phyloP scores from a whole-genome alignment of 2,113 vertebrate genomes.

The Alethe castanea region DNA sequence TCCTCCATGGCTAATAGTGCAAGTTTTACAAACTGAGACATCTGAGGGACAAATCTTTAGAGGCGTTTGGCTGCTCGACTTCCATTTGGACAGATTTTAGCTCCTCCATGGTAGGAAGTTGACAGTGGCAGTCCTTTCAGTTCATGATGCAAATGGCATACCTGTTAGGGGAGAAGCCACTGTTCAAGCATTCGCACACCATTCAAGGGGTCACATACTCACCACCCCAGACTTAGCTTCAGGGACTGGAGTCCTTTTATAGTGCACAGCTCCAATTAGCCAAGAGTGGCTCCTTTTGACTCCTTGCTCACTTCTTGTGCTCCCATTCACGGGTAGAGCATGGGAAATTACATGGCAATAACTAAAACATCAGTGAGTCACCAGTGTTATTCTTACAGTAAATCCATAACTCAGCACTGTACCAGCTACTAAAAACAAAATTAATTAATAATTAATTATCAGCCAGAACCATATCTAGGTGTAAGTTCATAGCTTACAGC shows the following conservation, averaged over 20 bases:
- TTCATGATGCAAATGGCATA: background rate
- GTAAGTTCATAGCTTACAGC: background rate
- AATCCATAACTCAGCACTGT: background rate
- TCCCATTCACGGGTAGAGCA: background rate
- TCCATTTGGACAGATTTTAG: background rate
- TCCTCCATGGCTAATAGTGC: background rate
- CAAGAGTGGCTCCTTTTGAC: background rate
- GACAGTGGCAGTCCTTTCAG: background rate
- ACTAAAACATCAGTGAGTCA: background rate
- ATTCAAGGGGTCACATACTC: background rate
- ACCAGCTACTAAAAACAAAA: background rate
- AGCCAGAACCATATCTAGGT: background rate
- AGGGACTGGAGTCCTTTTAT: background rate
- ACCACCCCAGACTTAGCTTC: background rate
- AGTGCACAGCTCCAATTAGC: background rate
- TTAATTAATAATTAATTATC: background rate
- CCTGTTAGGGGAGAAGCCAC: background rate
- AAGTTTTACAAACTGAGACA: background rate
- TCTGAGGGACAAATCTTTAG: background rate
- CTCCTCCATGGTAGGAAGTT: background rate
- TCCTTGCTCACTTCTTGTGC: background rate
- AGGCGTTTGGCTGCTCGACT: background rate
- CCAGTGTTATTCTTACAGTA: background rate
- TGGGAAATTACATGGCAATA: background rate
- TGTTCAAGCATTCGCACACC: background rate